Evolutionary conservation across 2,113 vertebrate species (phyloP).

Genomic region (Puma concolor): DNA sequence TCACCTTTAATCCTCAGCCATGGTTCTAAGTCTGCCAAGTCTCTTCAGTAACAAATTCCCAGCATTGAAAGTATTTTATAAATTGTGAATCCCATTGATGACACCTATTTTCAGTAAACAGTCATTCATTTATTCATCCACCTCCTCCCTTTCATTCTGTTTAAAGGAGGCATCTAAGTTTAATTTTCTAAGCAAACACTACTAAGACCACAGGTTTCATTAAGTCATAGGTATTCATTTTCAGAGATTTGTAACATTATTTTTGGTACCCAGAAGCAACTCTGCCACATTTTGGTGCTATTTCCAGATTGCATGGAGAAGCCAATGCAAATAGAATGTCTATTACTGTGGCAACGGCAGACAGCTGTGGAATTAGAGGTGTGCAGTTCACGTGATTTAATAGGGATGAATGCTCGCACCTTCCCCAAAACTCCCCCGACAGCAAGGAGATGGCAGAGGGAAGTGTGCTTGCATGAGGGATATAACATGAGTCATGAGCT

Average conservation of each 20-base stretch:
- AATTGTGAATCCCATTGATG: neutral
- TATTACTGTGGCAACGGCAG: neutral
- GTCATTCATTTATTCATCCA: neutral
- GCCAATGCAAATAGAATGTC: neutral
- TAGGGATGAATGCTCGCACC: neutral
- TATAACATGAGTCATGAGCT: neutral
- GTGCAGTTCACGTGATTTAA: neutral
- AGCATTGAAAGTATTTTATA: neutral
- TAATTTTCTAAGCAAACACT: conserved; percentile 7
- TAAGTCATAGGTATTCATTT: conserved; percentile 54
- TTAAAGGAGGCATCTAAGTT: conserved; percentile 21
- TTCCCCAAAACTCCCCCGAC: neutral
- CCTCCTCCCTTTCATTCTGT: neutral
- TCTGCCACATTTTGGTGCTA: conserved; percentile 29
- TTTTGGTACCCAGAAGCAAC: conserved; percentile 43
- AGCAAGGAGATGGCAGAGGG: neutral
- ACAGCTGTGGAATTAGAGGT: conserved; percentile 54
- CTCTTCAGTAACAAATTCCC: neutral
- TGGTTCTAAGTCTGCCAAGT: neutral
- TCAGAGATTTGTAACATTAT: conserved; percentile 25
- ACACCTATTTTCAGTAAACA: neutral
- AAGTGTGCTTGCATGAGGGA: neutral
- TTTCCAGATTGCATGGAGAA: neutral
- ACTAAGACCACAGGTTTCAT: conserved; percentile 25
- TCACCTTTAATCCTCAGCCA: neutral